These are phyloP conservation scores for Aporophyla nigra DNA, from an alignment of 2,888 invertebrate species.

Conservation along the genomic window DNA sequence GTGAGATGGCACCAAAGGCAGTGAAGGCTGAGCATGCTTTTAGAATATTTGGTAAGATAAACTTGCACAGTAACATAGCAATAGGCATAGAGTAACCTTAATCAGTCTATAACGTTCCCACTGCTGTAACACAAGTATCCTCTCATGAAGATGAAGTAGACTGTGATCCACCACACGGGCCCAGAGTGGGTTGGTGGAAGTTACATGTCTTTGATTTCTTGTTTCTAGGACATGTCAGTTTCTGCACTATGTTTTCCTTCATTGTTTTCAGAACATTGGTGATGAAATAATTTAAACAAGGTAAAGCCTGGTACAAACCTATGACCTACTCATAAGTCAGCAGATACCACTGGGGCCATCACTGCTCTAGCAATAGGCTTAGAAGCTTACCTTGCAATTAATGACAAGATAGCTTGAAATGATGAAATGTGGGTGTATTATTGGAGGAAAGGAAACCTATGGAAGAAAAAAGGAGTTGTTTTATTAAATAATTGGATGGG, in stretches of 20 bases:
- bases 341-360: too few species aligned
- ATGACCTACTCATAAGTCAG: too few species aligned
- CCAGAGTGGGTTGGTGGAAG: neutral
- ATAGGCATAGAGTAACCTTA: neutral
- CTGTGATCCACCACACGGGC: neutral
- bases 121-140: neutral
- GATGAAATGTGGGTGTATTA: too few species aligned
- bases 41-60: constrained; percentile 95
- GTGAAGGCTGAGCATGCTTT: constrained; percentile 99
- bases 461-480: too few species aligned
- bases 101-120: neutral
- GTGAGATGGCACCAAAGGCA: constrained; percentile 97
- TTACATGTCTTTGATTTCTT: neutral
- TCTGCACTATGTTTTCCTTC: neutral
- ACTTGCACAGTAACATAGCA: neutral
- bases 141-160: neutral
- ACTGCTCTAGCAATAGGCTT: too few species aligned
- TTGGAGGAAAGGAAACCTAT: too few species aligned
- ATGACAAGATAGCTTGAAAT: too few species aligned
- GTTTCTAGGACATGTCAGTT: neutral
- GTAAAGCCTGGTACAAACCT: too few species aligned
- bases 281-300: too few species aligned
- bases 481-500: too few species aligned
- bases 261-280: neutral
- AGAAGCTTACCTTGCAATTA: too few species aligned